Evolutionary conservation across 53 echinoderm and acorn worm species (phyloP).

Genomic region (Paelopatides confundens): DNA sequence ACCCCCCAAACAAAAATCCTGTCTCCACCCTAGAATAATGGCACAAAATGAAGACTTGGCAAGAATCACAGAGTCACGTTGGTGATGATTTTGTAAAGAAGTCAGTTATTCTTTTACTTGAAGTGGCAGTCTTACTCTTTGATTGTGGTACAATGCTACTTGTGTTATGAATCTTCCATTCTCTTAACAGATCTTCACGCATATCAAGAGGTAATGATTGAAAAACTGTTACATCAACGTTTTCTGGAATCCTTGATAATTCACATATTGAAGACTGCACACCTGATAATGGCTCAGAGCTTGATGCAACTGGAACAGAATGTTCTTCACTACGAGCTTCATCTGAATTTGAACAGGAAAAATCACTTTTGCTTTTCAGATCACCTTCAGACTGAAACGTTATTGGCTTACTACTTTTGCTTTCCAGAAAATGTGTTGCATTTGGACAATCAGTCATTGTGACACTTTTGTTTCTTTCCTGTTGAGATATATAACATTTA

Average conservation of each 20-base stretch:
- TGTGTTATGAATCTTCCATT: conserved; percentile 63
- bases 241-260: conserved; percentile 57
- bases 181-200: conserved; percentile 68
- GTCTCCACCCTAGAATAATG: no score
- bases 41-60: no score
- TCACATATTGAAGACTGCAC: neutral
- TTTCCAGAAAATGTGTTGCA: no score
- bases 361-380: neutral
- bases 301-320: neutral
- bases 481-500: neutral
- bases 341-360: neutral
- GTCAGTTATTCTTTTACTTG: conserved; percentile 29
- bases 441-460: neutral
- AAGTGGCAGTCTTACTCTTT: neutral
- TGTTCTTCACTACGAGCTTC: neutral
- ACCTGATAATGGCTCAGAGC: neutral
- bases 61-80: no score
- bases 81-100: conserved; percentile 49
- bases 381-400: no score
- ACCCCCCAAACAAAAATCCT: no score
- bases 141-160: neutral
- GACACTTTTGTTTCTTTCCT: neutral
- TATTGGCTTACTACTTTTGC: no score
- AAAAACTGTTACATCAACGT: conserved; percentile 81
- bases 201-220: conserved; percentile 73